These are phyloP conservation scores for Drosophila quinaria DNA, from an alignment of 2,888 invertebrate species.

Conservation along the genomic window DNA sequence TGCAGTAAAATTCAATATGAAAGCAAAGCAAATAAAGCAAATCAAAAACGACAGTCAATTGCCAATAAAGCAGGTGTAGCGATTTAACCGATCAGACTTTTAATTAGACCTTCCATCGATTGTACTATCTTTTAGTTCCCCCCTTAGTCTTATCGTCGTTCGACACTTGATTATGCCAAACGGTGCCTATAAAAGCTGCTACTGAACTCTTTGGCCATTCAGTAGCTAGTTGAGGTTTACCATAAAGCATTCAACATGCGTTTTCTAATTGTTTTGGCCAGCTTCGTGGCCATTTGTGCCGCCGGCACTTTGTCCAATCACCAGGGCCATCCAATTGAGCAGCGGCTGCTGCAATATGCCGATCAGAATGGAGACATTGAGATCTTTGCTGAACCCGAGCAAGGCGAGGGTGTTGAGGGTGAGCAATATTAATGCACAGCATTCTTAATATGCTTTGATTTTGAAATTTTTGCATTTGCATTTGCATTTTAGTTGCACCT, in stretches of 20 bases:
- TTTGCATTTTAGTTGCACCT: conserved; percentile 66
- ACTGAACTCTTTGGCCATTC: conserved; percentile 26
- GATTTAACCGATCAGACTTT: conserved; percentile 32
- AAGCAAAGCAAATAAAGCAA: conserved; percentile 5
- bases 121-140: conserved; percentile 39
- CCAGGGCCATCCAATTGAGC: conserved; percentile 39
- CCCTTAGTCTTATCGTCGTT: conserved; percentile 32
- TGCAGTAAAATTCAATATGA: conserved; percentile 13
- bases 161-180: neutral
- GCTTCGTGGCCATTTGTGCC: conserved; percentile 69
- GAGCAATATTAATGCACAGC: conserved; percentile 34
- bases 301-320: conserved; percentile 62
- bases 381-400: conserved; percentile 57
- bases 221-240: conserved; percentile 60
- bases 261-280: conserved; percentile 77
- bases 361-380: conserved; percentile 72
- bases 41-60: conserved; percentile 5
- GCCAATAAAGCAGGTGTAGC: conserved; percentile 43
- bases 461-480: neutral
- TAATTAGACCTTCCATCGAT: conserved; percentile 39
- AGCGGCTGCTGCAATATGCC: conserved; percentile 55
- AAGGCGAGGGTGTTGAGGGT: conserved; percentile 66
- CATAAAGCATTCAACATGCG: conserved; percentile 67
- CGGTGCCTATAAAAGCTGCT: conserved; percentile 72
- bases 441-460: neutral